phyloP scores from a whole-genome alignment of 2,888 invertebrate genomes.

The Brachylomia viminalis region DNA sequence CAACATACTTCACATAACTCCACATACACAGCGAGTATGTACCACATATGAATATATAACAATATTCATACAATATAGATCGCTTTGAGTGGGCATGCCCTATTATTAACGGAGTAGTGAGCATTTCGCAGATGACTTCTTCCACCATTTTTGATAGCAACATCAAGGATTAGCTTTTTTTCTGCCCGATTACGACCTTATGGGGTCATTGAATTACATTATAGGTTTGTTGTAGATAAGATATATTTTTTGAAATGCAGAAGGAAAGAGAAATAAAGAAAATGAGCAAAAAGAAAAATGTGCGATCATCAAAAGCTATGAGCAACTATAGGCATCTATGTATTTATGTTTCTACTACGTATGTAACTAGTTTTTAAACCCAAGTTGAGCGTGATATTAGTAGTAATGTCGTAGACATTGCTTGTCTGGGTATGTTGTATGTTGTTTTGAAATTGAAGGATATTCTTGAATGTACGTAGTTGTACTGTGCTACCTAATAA shows the following conservation, averaged over 20 bases:
- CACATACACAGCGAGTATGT: not conserved
- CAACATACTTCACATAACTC: constrained; percentile 36
- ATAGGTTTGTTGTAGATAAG: not conserved
- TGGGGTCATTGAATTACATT: not conserved
- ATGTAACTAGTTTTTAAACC: not conserved
- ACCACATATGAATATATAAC: not conserved
- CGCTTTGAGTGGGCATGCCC: constrained; percentile 47
- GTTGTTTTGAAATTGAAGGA: not conserved
- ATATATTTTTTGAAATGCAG: not conserved
- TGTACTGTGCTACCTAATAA: too few relatives aligned
- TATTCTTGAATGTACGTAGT: not conserved
- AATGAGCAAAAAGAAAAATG: not conserved
- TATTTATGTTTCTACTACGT: not conserved
- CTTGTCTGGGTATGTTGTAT: not conserved
- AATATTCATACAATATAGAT: constrained; percentile 24
- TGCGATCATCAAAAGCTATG: not conserved
- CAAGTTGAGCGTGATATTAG: not conserved
- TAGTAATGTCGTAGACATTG: not conserved
- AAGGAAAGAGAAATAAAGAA: not conserved
- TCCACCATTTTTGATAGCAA: constrained; percentile 57
- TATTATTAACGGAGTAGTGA: constrained; percentile 64
- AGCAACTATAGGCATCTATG: not conserved
- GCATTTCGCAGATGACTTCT: constrained; percentile 61
- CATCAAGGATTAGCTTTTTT: constrained; percentile 25
- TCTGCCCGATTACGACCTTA: not conserved